Percentiles rank a stretch among this genome's conserved stretches.
phyloP scores from a whole-genome alignment of 2,113 vertebrate genomes.

The Passer domesticus region DNA sequence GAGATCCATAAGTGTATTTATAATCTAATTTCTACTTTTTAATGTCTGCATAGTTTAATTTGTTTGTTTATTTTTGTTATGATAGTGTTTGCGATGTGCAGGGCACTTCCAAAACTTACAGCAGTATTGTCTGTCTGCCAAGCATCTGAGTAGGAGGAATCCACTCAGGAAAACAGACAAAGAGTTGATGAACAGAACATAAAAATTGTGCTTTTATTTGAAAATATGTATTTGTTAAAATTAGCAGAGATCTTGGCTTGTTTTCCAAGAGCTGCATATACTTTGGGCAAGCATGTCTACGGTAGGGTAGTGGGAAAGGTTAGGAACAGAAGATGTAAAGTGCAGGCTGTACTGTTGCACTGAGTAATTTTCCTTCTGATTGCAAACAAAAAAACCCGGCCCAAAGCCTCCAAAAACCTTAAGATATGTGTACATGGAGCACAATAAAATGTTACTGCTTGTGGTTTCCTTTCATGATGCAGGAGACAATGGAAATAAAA shows the following conservation, averaged over 20 bases:
- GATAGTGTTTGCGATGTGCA: not conserved
- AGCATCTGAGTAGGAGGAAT: not conserved
- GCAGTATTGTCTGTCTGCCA: not conserved
- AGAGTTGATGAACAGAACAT: not conserved
- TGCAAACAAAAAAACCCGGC: not conserved
- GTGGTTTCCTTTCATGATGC: not conserved
- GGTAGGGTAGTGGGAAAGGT: not conserved
- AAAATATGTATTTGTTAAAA: not conserved
- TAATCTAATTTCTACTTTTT: not conserved
- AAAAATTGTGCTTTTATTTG: not conserved
- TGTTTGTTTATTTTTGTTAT: not conserved
- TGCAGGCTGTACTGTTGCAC: not conserved
- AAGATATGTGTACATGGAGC: not conserved
- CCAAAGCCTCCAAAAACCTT: not conserved
- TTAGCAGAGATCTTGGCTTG: not conserved
- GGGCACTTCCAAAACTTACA: not conserved
- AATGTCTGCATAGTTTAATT: not conserved
- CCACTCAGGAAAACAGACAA: not conserved
- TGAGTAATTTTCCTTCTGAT: not conserved
- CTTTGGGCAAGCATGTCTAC: not conserved
- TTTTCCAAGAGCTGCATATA: not conserved
- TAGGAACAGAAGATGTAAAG: not conserved
- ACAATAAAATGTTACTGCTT: not conserved
- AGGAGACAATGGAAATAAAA: slow-evolving; percentile 27
- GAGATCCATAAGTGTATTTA: not conserved